Percentiles rank a stretch among this genome's conserved stretches.
Evolutionary conservation across 1,140 invertebrate species (phyloP).

Genomic region (Bombus confusus): DNA sequence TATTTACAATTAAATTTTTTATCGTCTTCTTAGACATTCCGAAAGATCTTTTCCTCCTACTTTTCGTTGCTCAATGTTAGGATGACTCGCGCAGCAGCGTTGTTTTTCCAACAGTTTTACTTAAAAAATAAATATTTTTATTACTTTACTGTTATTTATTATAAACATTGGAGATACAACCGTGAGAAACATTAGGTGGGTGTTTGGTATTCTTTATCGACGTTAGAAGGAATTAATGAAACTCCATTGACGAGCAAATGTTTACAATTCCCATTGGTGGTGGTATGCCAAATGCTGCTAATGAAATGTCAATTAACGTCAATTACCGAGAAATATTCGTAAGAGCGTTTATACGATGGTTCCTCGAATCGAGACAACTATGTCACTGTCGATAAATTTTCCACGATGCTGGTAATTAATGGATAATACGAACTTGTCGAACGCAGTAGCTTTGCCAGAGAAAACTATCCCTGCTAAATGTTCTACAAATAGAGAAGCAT

Average conservation of each 20-base stretch:
- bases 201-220: not conserved
- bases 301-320: not conserved
- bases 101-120: too few species aligned
- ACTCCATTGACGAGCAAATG: not conserved
- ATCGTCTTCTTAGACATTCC: too few species aligned
- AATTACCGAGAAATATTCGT: not conserved
- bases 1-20: too few species aligned
- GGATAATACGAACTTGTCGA: not conserved
- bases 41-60: too few species aligned
- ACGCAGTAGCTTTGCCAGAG: not conserved
- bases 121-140: too few species aligned
- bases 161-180: too few species aligned
- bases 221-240: not conserved
- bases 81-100: too few species aligned
- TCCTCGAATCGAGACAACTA: not conserved
- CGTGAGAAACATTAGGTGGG: too few species aligned
- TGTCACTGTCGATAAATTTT: not conserved
- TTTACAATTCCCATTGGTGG: not conserved
- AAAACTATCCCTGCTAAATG: not conserved
- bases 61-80: too few species aligned
- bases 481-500: not conserved
- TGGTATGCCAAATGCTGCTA: not conserved
- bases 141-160: too few species aligned
- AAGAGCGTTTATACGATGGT: not conserved
- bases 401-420: conserved; percentile 3